A percentile compares a stretch with the other conserved stretches of the same genome.
These are phyloP conservation scores for Pseudopipra pipra DNA, from an alignment of 2,113 vertebrate genomes.

Conservation along the genomic window DNA sequence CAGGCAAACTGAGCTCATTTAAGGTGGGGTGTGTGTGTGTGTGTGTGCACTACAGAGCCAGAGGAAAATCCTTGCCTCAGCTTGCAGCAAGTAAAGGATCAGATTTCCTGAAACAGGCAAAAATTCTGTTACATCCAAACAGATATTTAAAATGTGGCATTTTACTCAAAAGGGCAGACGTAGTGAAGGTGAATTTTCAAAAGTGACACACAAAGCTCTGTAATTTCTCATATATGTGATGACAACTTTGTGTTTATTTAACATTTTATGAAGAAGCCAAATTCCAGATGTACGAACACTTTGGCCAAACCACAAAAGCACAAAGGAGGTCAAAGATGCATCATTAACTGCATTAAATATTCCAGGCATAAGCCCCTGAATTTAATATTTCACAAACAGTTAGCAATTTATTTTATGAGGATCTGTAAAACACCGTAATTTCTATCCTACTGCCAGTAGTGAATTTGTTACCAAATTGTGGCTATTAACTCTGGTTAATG, in stretches of 20 bases:
- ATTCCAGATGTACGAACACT: neutral
- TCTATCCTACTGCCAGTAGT: neutral
- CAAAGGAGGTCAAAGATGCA: neutral
- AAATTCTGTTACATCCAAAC: neutral
- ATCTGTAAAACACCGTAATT: neutral
- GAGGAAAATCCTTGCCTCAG: neutral
- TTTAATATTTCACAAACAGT: neutral
- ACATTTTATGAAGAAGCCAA: neutral
- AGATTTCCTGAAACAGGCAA: neutral
- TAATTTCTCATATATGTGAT: neutral
- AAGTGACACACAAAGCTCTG: neutral
- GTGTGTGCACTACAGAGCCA: neutral
- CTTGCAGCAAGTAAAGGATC: neutral
- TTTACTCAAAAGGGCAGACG: neutral
- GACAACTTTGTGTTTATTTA: neutral
- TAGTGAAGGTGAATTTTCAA: conserved; percentile 8
- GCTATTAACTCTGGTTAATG: neutral
- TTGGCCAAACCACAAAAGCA: conserved; percentile 6
- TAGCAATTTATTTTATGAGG: neutral
- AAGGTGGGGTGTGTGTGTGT: neutral
- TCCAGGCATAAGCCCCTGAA: neutral
- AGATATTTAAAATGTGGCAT: neutral
- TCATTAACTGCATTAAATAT: neutral
- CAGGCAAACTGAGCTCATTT: neutral
- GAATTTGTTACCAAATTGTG: neutral